Conservation (phyloP, 1,140 invertebrate genomes). For the Cotesia vestalis region DNA sequence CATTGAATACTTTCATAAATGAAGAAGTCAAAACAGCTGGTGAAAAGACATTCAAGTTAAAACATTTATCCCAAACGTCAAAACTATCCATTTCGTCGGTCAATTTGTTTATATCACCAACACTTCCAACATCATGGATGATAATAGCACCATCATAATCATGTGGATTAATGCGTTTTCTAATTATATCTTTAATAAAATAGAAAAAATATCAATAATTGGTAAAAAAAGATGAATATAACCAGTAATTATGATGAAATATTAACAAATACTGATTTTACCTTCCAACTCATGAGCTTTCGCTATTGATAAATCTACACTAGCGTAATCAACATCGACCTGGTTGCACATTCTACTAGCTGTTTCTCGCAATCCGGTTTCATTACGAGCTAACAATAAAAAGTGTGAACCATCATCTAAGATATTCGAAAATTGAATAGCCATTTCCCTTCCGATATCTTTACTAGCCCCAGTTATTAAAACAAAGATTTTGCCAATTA, state of each 20-base stretch:
- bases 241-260: too few relatives aligned
- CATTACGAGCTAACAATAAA: constrained; percentile 80
- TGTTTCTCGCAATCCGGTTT: constrained; percentile 72
- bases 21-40: constrained; percentile 79
- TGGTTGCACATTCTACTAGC: constrained; percentile 59
- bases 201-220: neutral
- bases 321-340: constrained; percentile 66
- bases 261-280: constrained; percentile 34
- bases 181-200: constrained; percentile 44
- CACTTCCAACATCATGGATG: constrained; percentile 89
- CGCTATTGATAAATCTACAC: constrained; percentile 70
- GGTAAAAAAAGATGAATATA: neutral
- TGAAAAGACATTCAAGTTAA: constrained; percentile 82
- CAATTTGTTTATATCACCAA: constrained; percentile 77
- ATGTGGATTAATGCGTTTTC: constrained; percentile 53
- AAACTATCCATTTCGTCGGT: constrained; percentile 71
- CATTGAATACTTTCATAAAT: constrained; percentile 73
- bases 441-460: constrained; percentile 85
- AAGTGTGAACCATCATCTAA: constrained; percentile 73
- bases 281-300: constrained; percentile 63
- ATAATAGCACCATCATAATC: constrained; percentile 77
- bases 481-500: constrained; percentile 67
- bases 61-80: constrained; percentile 73
- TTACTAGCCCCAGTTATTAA: constrained; percentile 87
- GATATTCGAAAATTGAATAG: constrained; percentile 73